Base-by-base conservation (phyloP, 2,113 vertebrate species). In the Desmodus rotundus region DNA sequence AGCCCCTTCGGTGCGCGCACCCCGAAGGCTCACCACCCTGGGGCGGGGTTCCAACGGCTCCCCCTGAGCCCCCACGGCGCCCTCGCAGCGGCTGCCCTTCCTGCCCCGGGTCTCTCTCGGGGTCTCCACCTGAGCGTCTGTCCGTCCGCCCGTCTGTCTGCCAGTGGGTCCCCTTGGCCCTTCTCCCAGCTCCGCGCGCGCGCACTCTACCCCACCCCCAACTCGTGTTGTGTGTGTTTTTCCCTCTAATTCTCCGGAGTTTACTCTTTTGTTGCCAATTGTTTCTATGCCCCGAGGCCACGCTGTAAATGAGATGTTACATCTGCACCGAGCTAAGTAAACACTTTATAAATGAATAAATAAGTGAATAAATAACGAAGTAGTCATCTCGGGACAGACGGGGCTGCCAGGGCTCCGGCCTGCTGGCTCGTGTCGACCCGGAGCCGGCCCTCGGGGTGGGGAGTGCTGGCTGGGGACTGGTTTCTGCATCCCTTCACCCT, bases 301-400 rank as follows among this genome's bases (percentile, higher is more conserved):
- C 94, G 95, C 98, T 98, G 98, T 98, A 98, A 98, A 98, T 99
- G 98, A 98, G 98, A 98, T 98, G 98, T 98, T 99, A 98, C 98
- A 98, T 98, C 98, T 98, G 98, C 98, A 96, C 96, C 70, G 85
- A 98, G 97, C 98, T 98, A 98, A 98, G 98, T 98, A 98, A 98
- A 99, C 98, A 98, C 98, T 98, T 98, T 98, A 98, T 97, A 98
- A 98, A 98, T 98, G 98, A 98, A 98, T 98, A 98, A 98, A 98
- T 98, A 98, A 98, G 98, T 94, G 98, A 98, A 98, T 98, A 98
- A 98, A 98, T 98, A 98, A 98, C 95, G 96, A 98, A 98, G 97
- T 92, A 96, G 96, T 96, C 95, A 89, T 96, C 97, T 61, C 70
- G 2, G 81, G 41, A 73, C 28, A 12, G 68, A 22, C 26, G 0